Base-by-base conservation (phyloP, 2,113 vertebrate species). In the Nothocercus julius region DNA sequence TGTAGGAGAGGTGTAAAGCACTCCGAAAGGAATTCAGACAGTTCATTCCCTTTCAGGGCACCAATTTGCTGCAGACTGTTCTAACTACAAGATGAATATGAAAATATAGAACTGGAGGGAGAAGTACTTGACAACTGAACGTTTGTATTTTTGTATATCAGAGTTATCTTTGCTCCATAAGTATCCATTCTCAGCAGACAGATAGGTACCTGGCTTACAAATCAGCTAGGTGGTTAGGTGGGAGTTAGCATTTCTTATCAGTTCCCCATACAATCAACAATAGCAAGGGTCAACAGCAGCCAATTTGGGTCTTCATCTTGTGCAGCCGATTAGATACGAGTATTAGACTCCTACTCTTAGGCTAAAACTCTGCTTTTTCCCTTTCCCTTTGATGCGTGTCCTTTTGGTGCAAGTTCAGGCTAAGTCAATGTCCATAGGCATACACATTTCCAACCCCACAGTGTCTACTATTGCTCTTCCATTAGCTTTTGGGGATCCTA, bases 141-240 rank as follows among this genome's bases (percentile, higher is more conserved):
- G 38, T 25, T 56, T 53, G n/a, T 11, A 22, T 24, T n/a, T 69
- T 49, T 85, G 9, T 40, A 30, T 53, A 73, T 69, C 44, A 77
- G 73, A 74, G 27, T 54, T 36, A 9, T 44, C 83, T 80, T 36
- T 83, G 76, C 68, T 66, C 44, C 1, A 1, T 67, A 90, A 90
- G 27, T 20, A 64, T 59, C 56, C 80, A 11, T 77, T 94, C 88
- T 94, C 80, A 90, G 85, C 90, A 94, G 45, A 42, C 10, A 85
- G 38, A 42, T 7, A 76, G 30, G 32, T 44, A 89, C 45, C 19
- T 47, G 45, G 7, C 1, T 83, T 67, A 40, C 18, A 47, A 47
- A 47, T 21, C 45, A 47, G 44, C 13, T 44, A 44, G 45, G 15
- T 47, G 45, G 8, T 47, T 47, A 47, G 7, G 40, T 70, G 27